phyloP scores from a whole-genome alignment of 2,113 vertebrate species.

The Tachuris rubrigastra region DNA sequence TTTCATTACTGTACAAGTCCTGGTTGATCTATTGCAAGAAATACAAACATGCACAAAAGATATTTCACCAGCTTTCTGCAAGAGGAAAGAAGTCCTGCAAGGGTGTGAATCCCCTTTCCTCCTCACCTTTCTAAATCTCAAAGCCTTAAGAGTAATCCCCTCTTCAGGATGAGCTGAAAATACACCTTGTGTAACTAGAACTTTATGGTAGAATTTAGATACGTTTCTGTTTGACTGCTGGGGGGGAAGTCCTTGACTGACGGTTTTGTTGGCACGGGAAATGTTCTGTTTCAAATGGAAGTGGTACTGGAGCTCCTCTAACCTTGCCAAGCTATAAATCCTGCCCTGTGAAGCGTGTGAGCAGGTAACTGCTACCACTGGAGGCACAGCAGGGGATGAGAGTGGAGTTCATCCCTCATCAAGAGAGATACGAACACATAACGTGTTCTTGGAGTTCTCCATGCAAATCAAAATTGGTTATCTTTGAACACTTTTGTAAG shows the following conservation, averaged over 20 bases:
- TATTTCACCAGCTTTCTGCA: not conserved
- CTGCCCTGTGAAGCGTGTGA: not conserved
- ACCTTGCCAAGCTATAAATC: not conserved
- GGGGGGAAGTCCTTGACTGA: not conserved
- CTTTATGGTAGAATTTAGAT: not conserved
- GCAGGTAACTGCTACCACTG: not conserved
- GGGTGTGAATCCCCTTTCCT: not conserved
- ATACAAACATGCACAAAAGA: not conserved
- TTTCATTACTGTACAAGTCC: constrained; percentile 12
- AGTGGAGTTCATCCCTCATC: not conserved
- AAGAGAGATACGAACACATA: accelerated
- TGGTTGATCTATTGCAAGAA: not conserved
- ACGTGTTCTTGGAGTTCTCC: not conserved
- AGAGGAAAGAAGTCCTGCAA: not conserved
- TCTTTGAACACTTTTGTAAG: not conserved
- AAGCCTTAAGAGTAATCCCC: not conserved
- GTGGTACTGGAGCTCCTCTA: not conserved
- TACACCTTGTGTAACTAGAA: not conserved
- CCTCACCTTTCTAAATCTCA: not conserved
- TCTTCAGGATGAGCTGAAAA: not conserved
- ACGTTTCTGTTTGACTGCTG: not conserved
- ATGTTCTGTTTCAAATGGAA: not conserved
- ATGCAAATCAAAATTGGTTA: not conserved
- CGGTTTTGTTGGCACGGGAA: not conserved
- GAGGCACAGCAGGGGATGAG: not conserved